phyloP scores from a whole-genome alignment of 2,797 vertebrate genomes.

The Squalus acanthias region DNA sequence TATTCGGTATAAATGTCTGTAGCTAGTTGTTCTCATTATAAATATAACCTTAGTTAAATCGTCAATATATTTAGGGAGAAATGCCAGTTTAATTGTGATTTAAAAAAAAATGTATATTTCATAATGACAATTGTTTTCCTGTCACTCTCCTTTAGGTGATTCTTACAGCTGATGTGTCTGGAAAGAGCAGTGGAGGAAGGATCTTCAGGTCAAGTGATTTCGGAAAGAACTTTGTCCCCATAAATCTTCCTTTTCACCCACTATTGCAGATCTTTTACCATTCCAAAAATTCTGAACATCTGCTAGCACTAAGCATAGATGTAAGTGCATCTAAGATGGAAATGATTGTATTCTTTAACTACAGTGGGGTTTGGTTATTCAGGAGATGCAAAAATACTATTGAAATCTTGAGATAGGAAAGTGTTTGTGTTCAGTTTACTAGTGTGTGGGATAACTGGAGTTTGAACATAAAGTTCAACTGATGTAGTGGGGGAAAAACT shows the following conservation, averaged over 20 bases:
- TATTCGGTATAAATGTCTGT: not conserved
- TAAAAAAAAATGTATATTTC: not conserved
- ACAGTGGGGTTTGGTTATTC: not conserved
- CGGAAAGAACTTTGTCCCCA: slow-evolving; percentile 68
- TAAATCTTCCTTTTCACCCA: slow-evolving; percentile 75
- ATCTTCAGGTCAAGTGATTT: slow-evolving; percentile 81
- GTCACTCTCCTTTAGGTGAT: slow-evolving; percentile 67
- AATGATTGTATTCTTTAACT: not conserved
- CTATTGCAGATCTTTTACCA: slow-evolving; percentile 75
- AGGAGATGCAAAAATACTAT: not conserved
- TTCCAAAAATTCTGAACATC: slow-evolving; percentile 60
- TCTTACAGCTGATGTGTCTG: slow-evolving; percentile 78
- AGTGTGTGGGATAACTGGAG: too few species aligned
- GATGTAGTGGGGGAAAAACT: not conserved
- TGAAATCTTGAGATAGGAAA: not conserved
- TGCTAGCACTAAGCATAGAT: slow-evolving; percentile 68
- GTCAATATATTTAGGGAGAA: not conserved
- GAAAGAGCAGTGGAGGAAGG: slow-evolving; percentile 57
- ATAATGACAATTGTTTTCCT: not conserved
- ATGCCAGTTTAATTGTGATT: not conserved
- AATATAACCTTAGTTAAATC: not conserved
- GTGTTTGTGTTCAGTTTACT: too few species aligned
- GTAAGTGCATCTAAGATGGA: slow-evolving; percentile 57
- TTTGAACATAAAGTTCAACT: too few species aligned
- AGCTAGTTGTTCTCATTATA: not conserved